phyloP scores from a whole-genome alignment of 2,888 invertebrate genomes.

The Scotopteryx bipunctaria region DNA sequence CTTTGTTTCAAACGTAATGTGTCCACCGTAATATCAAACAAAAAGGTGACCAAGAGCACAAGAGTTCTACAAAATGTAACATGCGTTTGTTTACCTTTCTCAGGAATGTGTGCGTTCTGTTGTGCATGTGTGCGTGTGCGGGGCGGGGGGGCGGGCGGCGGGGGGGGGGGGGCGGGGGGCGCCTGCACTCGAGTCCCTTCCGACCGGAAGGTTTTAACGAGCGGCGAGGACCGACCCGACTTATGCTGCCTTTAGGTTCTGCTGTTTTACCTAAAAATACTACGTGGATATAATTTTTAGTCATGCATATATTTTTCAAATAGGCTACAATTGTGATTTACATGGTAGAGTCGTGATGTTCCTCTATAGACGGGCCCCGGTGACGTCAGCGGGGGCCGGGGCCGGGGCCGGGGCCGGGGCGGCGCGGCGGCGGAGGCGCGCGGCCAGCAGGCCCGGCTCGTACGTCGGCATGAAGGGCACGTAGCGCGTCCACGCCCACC shows the following conservation, averaged over 20 bases:
- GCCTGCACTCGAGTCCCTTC: neutral
- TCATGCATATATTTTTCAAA: too few relatives aligned
- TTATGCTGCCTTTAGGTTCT: neutral
- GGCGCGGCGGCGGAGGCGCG: conserved; percentile 49
- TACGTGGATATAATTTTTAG: too few relatives aligned
- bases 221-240: neutral
- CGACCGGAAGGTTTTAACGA: neutral
- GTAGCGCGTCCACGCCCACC: conserved; percentile 87
- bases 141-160: neutral
- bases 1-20: too few relatives aligned
- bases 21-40: too few relatives aligned
- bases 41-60: too few relatives aligned
- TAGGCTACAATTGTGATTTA: too few relatives aligned
- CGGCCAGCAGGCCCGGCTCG: conserved; percentile 73
- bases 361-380: too few relatives aligned
- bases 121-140: neutral
- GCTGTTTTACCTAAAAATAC: neutral
- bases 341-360: too few relatives aligned
- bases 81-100: neutral
- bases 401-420: neutral
- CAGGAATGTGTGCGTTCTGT: neutral
- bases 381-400: too few relatives aligned
- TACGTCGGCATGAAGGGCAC: conserved; percentile 89
- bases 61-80: too few relatives aligned
- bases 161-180: neutral